A percentile compares a stretch with the other conserved stretches of the same genome.
Conservation (phyloP, 2,888 invertebrate genomes). For the Tenthredo distinguenda region DNA sequence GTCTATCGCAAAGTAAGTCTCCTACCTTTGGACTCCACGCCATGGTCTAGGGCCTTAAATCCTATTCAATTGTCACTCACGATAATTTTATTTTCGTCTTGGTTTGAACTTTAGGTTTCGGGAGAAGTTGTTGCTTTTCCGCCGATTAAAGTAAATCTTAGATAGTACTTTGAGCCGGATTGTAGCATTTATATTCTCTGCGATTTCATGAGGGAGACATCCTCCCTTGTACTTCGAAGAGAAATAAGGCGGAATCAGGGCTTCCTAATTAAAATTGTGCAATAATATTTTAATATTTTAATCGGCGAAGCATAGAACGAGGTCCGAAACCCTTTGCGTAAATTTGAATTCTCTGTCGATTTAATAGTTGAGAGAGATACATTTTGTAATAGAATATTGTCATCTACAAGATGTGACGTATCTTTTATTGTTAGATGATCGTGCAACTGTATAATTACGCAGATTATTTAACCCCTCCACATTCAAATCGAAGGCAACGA, state of each 20-base stretch:
- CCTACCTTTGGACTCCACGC: not conserved
- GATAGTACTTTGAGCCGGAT: conserved; percentile 33
- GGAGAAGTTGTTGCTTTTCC: not conserved
- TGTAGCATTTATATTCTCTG: not conserved
- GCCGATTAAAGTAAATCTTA: conserved; percentile 40
- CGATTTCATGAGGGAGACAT: not conserved
- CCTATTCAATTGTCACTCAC: not conserved
- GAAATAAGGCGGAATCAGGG: conserved; percentile 13
- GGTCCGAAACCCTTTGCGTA: not conserved
- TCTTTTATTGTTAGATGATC: not conserved
- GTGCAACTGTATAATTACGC: not conserved
- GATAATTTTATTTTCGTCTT: not conserved
- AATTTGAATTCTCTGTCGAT: not conserved
- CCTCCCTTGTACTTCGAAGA: not conserved
- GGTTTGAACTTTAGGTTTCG: not conserved
- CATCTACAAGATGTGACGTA: not conserved
- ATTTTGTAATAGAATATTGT: not conserved
- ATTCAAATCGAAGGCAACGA: conserved; percentile 28
- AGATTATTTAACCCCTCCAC: not conserved
- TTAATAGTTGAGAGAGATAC: not conserved
- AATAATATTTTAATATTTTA: conserved; percentile 47
- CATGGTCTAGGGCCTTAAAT: not conserved
- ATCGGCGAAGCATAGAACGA: conserved; percentile 31
- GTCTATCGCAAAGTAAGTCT: not conserved
- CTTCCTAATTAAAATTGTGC: conserved; percentile 29